phyloP scores from a whole-genome alignment of 2,113 vertebrate species.

The Glareola pratincola region DNA sequence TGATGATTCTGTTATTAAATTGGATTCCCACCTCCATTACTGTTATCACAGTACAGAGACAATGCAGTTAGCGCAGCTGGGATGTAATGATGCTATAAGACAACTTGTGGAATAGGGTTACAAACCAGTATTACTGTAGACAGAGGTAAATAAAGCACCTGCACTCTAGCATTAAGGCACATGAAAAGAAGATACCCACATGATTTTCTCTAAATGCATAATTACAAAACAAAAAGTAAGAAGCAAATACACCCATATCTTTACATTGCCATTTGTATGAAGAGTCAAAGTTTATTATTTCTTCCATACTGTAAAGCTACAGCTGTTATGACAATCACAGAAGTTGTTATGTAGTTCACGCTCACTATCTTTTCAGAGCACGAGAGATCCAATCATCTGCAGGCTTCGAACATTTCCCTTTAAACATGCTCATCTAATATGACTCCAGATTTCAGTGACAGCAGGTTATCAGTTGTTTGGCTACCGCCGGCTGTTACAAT shows the following conservation, averaged over 20 bases:
- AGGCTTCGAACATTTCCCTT: background rate
- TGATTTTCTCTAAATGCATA: background rate
- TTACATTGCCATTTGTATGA: background rate
- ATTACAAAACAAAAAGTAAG: background rate
- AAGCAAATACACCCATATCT: background rate
- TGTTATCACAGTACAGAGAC: background rate
- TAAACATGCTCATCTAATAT: background rate
- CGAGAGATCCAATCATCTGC: background rate
- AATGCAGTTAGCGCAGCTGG: background rate
- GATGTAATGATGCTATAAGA: background rate
- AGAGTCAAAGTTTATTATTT: background rate
- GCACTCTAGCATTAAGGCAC: background rate
- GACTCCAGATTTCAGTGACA: background rate
- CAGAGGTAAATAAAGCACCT: background rate
- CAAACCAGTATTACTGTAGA: background rate
- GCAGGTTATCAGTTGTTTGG: background rate
- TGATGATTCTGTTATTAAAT: background rate
- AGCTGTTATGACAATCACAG: background rate
- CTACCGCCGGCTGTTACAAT: background rate
- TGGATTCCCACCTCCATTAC: background rate
- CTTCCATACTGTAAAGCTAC: background rate
- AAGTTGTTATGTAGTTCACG: background rate
- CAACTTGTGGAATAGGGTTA: background rate
- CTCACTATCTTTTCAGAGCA: background rate
- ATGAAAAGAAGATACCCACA: background rate